Base-by-base conservation (phyloP, 2,113 vertebrate genomes). In the Galeopterus variegatus region DNA sequence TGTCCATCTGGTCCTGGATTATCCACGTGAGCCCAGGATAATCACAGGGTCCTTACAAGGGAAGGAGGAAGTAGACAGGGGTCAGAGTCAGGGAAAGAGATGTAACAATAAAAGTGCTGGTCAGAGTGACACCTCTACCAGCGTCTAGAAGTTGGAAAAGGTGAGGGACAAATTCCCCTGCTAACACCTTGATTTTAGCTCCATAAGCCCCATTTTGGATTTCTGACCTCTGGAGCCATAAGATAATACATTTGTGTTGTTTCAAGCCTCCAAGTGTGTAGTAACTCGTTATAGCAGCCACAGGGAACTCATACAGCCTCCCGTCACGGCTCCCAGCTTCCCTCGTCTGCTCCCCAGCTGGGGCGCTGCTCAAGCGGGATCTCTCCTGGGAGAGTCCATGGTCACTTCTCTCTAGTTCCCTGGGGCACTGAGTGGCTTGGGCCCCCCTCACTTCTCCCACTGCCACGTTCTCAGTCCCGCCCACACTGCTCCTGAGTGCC, bases 71-170 rank as follows among this genome's bases (percentile, higher is more conserved):
- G 28, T 14, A 67, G 36, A 26, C 13, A 0, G 4, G 48, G 36
- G 36, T 10, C 54, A 0, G 60, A 17, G 60, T 26, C 11, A 15
- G 60, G 31, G 52, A 41, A n/a, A 56, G 50, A 17, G 36, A 12
- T 2, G 15, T 0, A 10, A 17, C 7, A 1, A 0, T 1, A 8
- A 13, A 13, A 1, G 1, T 3, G 15, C 8, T 1, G 11, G 28
- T 33, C 23, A 10, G 17, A 24, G 26, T 0, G 24, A 36, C 5
- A 3, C 33, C 0, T 15, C 52, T 12, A 1, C 0, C 1, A 76
- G 79, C 54, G 33, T 18, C 56, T n/a, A 4, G 50, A 2, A 52
- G 76, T 36, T 19, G 50, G 48, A 28, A 54, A 24, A n/a, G 65
- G 18, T 23, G 0, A 7, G 45, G 15, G 17, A 3, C 41, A 41